Conservation (phyloP, 2,888 invertebrate genomes). For the Rotaria sp. region DNA sequence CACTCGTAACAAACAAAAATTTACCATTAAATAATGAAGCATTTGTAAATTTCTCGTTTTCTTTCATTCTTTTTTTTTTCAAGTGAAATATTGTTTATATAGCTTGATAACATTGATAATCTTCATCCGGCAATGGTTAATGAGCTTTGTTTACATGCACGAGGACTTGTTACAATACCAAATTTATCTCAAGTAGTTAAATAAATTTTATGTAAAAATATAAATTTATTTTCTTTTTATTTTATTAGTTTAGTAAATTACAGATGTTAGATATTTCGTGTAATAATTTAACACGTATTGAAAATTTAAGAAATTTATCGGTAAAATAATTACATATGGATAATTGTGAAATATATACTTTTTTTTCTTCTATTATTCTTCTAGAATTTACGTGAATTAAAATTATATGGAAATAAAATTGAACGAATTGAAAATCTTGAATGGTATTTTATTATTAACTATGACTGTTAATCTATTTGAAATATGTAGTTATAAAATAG, state of each 20-base stretch:
- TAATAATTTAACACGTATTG: slow-evolving; percentile 66
- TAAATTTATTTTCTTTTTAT: not conserved
- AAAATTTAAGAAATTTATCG: not conserved
- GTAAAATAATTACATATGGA: not conserved
- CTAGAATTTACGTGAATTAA: slow-evolving; percentile 16
- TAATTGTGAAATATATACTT: not conserved
- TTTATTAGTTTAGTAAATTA: slow-evolving; percentile 51
- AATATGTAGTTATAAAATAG: no score
- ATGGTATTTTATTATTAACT: not conserved
- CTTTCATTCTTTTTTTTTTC: not conserved
- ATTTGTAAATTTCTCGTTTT: not conserved
- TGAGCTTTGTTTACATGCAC: not conserved
- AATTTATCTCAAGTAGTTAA: not conserved
- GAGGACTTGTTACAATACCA: not conserved
- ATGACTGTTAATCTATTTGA: no score
- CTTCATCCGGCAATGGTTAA: not conserved
- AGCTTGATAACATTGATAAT: not conserved
- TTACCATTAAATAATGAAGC: not conserved
- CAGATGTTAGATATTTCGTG: slow-evolving; percentile 53
- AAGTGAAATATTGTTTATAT: not conserved
- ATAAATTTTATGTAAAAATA: not conserved
- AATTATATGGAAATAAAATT: slow-evolving; percentile 20
- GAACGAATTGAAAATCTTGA: not conserved
- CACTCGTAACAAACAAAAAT: not conserved
- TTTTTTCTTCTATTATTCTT: not conserved